Percentiles rank a stretch among this genome's conserved stretches.
Evolutionary conservation across 2,797 vertebrate species (phyloP).

Genomic region (Cyprinella venusta): DNA sequence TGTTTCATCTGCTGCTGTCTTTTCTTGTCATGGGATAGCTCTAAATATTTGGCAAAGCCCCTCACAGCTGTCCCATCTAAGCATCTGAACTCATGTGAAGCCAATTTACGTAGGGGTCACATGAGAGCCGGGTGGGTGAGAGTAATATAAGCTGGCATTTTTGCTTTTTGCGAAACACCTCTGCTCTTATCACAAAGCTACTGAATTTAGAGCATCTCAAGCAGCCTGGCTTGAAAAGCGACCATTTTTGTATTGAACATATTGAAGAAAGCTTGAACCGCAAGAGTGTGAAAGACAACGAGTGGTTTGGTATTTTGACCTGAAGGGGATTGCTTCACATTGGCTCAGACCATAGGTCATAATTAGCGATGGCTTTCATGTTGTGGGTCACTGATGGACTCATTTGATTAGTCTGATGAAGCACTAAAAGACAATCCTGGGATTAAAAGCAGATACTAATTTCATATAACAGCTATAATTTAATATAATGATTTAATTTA

Average conservation of each 20-base stretch:
- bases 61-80: constrained; percentile 51
- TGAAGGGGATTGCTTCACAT: constrained; percentile 5
- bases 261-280: background rate
- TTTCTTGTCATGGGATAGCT: constrained; percentile 67
- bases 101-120: constrained; percentile 47
- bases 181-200: background rate
- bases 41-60: constrained; percentile 57
- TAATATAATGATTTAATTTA: too few species aligned
- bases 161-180: background rate
- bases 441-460: background rate
- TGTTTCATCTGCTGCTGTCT: constrained; percentile 73
- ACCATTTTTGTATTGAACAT: background rate
- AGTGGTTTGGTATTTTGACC: constrained; percentile 10
- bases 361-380: constrained; percentile 14
- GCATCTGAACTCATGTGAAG: constrained; percentile 53
- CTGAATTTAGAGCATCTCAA: background rate
- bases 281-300: background rate
- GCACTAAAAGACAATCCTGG: background rate
- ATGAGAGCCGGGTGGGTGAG: constrained; percentile 28
- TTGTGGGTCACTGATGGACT: constrained; percentile 13
- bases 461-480: background rate
- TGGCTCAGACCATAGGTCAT: background rate
- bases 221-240: background rate
- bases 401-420: background rate
- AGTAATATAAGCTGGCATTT: constrained; percentile 34